A percentile compares a stretch with the other conserved stretches of the same genome.
Conservation (phyloP, 2,797 vertebrate species). For the Neoniphon sammara region DNA sequence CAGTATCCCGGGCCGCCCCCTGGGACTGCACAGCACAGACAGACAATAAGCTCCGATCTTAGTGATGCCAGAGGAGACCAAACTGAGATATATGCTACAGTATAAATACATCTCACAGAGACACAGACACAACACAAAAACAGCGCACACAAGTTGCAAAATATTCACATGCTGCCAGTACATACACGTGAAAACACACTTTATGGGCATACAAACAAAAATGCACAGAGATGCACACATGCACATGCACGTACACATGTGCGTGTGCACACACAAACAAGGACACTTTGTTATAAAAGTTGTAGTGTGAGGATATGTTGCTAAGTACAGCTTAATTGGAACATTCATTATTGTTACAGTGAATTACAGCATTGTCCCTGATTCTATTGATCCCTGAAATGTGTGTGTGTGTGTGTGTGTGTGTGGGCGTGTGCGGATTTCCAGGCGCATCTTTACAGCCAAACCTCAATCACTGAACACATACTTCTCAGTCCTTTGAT, state of each 20-base stretch:
- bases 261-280: background rate
- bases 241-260: constrained; percentile 18
- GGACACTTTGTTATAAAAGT: constrained; percentile 22
- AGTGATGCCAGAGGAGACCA: constrained; percentile 56
- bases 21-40: constrained; percentile 53
- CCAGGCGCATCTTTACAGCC: constrained; percentile 25
- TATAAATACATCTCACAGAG: constrained; percentile 55
- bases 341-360: constrained; percentile 66
- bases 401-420: constrained; percentile 15
- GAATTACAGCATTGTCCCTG: constrained; percentile 66
- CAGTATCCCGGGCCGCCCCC: constrained; percentile 59
- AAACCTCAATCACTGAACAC: constrained; percentile 54
- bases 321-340: constrained; percentile 61
- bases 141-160: constrained; percentile 22
- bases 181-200: background rate
- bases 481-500: constrained; percentile 53
- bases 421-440: constrained; percentile 9
- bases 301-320: constrained; percentile 43
- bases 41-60: constrained; percentile 73
- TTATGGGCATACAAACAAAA: constrained; percentile 23
- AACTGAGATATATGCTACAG: constrained; percentile 71
- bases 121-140: constrained; percentile 17
- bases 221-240: background rate
- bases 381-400: constrained; percentile 60
- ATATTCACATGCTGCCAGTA: background rate